Evolutionary conservation across 1,140 invertebrate species (phyloP).

Genomic region (Drosophila equinoxialis): DNA sequence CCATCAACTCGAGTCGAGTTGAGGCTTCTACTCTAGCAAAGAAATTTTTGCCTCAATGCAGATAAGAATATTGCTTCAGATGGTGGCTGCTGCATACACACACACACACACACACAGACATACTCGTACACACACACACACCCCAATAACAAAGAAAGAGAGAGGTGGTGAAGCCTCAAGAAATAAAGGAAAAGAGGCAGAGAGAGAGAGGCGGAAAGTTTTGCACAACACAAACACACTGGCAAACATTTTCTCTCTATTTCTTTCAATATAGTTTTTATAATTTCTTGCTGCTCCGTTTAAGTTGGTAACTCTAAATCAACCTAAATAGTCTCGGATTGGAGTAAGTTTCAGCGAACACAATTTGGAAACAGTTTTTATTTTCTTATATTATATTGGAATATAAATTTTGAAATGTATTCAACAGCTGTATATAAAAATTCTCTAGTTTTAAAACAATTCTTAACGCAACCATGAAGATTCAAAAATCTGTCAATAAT

Average conservation of each 20-base stretch:
- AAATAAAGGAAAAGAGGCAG: background rate
- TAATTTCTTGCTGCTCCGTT: slow-evolving; percentile 22
- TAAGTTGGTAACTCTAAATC: too few species aligned
- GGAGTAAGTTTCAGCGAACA: background rate
- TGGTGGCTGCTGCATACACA: slow-evolving; percentile 37
- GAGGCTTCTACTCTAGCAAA: slow-evolving; percentile 18
- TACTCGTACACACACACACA: too few species aligned
- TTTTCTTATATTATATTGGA: too few species aligned
- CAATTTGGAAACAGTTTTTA: too few species aligned
- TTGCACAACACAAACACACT: slow-evolving; percentile 60
- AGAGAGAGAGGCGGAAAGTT: slow-evolving; percentile 40
- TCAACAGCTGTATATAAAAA: too few species aligned
- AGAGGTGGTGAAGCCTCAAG: background rate
- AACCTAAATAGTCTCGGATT: background rate
- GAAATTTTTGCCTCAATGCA: slow-evolving; percentile 64
- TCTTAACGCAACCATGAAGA: too few species aligned
- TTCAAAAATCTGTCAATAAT: too few species aligned
- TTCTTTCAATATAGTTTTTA: slow-evolving; percentile 28
- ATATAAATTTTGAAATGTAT: too few species aligned
- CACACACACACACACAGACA: slow-evolving; percentile 24
- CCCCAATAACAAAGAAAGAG: background rate
- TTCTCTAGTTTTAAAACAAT: too few species aligned
- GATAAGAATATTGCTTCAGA: slow-evolving; percentile 72
- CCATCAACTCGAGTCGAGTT: background rate
- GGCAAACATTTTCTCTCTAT: slow-evolving; percentile 31